Base-by-base conservation (phyloP, 2,888 invertebrate species). In the Limenitis camilla region DNA sequence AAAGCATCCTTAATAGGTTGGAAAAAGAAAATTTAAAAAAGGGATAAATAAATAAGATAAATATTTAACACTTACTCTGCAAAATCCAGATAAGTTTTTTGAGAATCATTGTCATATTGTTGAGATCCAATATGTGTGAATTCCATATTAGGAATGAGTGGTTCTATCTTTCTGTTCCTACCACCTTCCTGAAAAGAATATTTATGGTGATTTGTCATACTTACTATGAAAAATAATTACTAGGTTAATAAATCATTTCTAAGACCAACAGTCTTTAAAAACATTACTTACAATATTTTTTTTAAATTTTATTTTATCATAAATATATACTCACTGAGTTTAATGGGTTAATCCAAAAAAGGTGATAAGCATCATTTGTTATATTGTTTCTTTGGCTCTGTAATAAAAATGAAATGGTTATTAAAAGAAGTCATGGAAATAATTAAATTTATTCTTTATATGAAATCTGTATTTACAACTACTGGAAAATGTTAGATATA, bases 121-220 rank as follows among this genome's bases (percentile, higher is more conserved):
- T 70, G 70, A 5, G 76, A 76, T 0, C 78, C 80, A 52, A 81
- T 64, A 55, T 76, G 74, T 5, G 70, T 49, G 60, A 81, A 78
- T 57, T 83, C 77, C 69, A 87, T 69, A 51, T 76, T 79, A 2
- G 88, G 88, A 6, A 88, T 73, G 32, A 88, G 60, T 1, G 78
- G 78, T 9, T 77, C 76, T 2, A 61, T 68, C 55, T 79, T 83
- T 53, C 78, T 80, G 50, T 73, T 78, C 58, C 69, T 74, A 35
- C 72, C 66, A 10, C 63, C 62, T 35, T 67, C 65, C 81, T 81
- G 59, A 7, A 71, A 67, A 43, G n/a, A n/a, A n/a, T n/a, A n/a
- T n/a, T n/a, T n/a, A n/a, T n/a, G n/a, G n/a, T n/a, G n/a, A n/a
- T n/a, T n/a, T n/a, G n/a, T n/a, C n/a, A n/a, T n/a, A n/a, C n/a